Percentiles rank a stretch among this genome's conserved stretches.
Conservation (phyloP, 1,140 invertebrate genomes). For the Papilio glaucus region DNA sequence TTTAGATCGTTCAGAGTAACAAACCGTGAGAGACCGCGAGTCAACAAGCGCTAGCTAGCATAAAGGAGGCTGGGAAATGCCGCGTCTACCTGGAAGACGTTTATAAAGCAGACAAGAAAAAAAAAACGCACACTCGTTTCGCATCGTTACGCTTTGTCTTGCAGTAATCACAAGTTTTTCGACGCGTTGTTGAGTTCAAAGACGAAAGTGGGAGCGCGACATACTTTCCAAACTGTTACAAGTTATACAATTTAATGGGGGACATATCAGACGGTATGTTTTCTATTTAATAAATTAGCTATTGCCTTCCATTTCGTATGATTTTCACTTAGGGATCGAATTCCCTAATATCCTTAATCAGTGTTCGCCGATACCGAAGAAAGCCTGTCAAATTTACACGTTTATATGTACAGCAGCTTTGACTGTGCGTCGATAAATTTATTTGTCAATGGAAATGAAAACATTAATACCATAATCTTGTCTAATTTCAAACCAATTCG, state of each 20-base stretch:
- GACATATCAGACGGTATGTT: background rate
- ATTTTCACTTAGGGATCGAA: no score
- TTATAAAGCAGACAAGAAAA: background rate
- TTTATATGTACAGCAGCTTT: no score
- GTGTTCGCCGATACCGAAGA: no score
- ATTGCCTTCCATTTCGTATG: background rate
- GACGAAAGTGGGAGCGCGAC: background rate
- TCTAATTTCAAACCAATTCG: no score
- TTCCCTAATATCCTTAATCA: no score
- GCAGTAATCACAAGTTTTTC: background rate
- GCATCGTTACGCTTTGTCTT: conserved; percentile 26
- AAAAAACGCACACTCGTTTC: conserved; percentile 10
- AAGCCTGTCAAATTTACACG: no score
- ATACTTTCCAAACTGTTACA: background rate
- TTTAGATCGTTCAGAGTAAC: background rate
- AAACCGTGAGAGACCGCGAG: background rate
- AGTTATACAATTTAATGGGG: background rate
- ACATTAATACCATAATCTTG: no score
- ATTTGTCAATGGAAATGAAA: no score
- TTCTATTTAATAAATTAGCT: background rate
- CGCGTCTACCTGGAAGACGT: background rate
- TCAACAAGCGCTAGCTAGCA: background rate
- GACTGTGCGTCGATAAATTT: no score
- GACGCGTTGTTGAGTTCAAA: background rate
- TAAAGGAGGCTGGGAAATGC: conserved; percentile 24